phyloP scores from a whole-genome alignment of 35 echinoderm and acorn worm genomes.

The Apostichopus californicus region DNA sequence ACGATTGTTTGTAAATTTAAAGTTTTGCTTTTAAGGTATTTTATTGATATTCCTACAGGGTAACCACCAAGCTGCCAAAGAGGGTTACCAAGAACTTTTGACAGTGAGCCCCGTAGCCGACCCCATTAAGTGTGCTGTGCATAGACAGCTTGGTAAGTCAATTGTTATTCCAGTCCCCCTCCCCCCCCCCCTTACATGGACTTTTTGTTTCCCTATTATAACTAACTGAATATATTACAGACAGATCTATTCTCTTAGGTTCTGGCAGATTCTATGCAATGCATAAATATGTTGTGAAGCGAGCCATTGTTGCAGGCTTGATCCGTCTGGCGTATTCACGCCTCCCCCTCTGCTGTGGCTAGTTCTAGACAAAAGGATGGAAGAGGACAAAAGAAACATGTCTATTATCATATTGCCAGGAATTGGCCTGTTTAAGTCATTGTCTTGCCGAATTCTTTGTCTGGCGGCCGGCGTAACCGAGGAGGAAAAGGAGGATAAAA shows the following conservation, averaged over 20 bases:
- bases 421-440: constrained; percentile 13
- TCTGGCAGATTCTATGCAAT: too few species aligned
- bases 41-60: constrained; percentile 43
- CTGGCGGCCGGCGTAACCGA: neutral
- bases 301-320: too few species aligned
- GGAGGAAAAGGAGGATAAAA: too few species aligned
- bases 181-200: neutral
- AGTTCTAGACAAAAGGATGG: neutral
- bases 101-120: constrained; percentile 63
- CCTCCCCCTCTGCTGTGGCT: neutral
- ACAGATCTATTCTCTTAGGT: too few species aligned
- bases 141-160: constrained; percentile 94
- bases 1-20: too few species aligned
- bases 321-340: too few species aligned
- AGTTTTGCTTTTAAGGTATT: too few species aligned
- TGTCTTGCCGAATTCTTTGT: neutral
- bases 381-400: neutral
- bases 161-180: neutral
- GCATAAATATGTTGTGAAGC: too few species aligned
- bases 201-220: too few species aligned
- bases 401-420: neutral
- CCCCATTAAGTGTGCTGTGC: constrained; percentile 77
- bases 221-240: too few species aligned
- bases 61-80: constrained; percentile 78
- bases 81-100: constrained; percentile 84